Base-by-base conservation (phyloP, 92 coral and sea anemone genomes). In the Heteractis magnifica region DNA sequence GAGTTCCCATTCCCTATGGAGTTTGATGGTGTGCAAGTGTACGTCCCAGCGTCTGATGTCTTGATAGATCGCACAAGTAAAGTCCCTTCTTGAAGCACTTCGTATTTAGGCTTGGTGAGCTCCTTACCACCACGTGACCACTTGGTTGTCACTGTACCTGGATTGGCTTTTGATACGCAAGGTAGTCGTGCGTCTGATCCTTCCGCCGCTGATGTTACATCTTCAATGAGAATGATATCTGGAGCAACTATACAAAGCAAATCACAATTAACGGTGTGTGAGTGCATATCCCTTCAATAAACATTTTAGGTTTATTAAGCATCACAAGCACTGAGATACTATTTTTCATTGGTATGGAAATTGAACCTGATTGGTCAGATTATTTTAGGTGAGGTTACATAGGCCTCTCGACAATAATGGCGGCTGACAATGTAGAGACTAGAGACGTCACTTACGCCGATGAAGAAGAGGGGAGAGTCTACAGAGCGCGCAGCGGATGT, bases 151-250 rank as follows among this genome's bases (percentile, higher is more conserved):
- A 85, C 87, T 15, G 94, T 90, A 52, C 90, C 85, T 26, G 99
- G 99, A 86, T 96, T 94, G 75, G 92, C 99, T 50, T 79, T 81
- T 21, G 99, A 88, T 26, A 88, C 92, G 81, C 99, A 96, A 2
- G 98, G 96, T 65, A 96, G 68, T 59, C 94, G 90, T 81, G 93
- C 97, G 79, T 94, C 98, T 14, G 94, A 85, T 8, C 91, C 91
- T 75, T 89, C 91, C 20, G 94, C 81, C n/a, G 84, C 98, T 15
- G 87, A 83, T 26, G 90, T 89, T 50, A 72, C 86, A 3, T 83
- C 85, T 53, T 79, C 85, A 86, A 87, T 90, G 10, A 87, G 64
- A 21, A 83, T 75, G 85, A 96, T 86, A 51, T 65, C 72, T 44
- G 99, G 99, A 49, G 91, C 85, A 65, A 72, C 99, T 96, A 86